Evolutionary conservation across 2,113 vertebrate species (phyloP).

Genomic region (Alethe castanea): DNA sequence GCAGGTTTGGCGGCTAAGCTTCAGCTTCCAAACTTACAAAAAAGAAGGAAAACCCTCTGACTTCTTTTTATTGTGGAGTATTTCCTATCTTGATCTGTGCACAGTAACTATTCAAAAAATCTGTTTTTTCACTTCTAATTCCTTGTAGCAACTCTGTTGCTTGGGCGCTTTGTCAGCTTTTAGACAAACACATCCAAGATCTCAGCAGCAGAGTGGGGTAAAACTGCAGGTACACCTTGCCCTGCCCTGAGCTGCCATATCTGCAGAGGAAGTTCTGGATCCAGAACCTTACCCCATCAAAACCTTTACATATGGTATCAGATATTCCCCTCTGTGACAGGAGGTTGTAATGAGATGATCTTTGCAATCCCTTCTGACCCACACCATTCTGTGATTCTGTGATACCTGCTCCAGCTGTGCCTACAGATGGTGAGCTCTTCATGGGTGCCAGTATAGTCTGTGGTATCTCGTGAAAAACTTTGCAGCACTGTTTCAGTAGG

Average conservation of each 20-base stretch:
- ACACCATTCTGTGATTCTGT: not conserved
- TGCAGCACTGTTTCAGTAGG: not conserved
- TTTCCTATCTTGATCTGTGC: not conserved
- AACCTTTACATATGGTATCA: not conserved
- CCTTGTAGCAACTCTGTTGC: not conserved
- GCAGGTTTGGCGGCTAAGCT: not conserved
- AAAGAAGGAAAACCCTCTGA: not conserved
- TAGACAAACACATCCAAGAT: not conserved
- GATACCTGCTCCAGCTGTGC: not conserved
- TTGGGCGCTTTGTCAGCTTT: not conserved
- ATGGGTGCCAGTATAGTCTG: not conserved
- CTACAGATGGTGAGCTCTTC: not conserved
- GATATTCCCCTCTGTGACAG: not conserved
- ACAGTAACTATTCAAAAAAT: not conserved
- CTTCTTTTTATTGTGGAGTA: not conserved
- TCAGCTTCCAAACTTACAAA: not conserved
- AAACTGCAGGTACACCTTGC: not conserved
- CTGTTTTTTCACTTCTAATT: not conserved
- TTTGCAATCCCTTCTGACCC: not conserved
- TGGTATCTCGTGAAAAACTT: not conserved
- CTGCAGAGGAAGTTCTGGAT: not conserved
- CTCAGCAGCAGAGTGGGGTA: not conserved
- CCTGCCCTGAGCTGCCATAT: not conserved
- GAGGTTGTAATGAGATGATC: not conserved
- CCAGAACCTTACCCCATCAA: fast-evolving